Evolutionary conservation across 2,797 vertebrate genomes (phyloP), one percentile per base, ranked within the genome.

Genomic region (Schizopygopsis pylzovi): DNA sequence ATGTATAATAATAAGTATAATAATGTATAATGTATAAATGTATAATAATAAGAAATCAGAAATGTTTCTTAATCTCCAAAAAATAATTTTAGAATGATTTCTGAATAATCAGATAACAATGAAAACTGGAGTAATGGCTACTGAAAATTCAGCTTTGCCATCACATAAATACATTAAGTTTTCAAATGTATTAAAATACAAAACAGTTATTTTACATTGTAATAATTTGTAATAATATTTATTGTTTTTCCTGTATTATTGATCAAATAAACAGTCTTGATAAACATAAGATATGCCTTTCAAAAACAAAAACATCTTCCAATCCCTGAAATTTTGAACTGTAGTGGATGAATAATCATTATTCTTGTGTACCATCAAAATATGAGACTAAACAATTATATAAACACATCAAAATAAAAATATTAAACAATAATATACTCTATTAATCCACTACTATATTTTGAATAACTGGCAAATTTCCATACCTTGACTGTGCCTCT

Each of bases 401-500:
- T 39, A 37, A 77, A 56, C 20, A 20, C 7, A 6, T 52, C 16
- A 76, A 12, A 1, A 12, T 76, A 22, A 76, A 33, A 7, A 5
- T 8, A 8, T 1, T 39, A 2, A 56, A 47, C 4, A 47, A 73
- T 37, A 18, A 73, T 61, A 39, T 39, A n/a, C 33, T 33, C 4
- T 10, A 49, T 47, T n/a, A 54, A 16, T 82, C 2, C 15, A 43
- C 15, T 16, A 45, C 18, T 61, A 47, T 9, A 37, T 45, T 16
- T 43, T 59, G 15, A 61, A 37, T 22, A 47, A 52, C 20, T 52
- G 9, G 6, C 7, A 12, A 52, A 73, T 25, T 41, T 13, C 25
- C 82, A 90, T 11, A 98, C 98, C 98, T 96, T 0, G 95, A 91
- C 1, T 94, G 95, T 3, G 98, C 98, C 89, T 99, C 97, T 20